Base-by-base conservation (phyloP, 2,113 vertebrate genomes). In the Stigmatopora argus region DNA sequence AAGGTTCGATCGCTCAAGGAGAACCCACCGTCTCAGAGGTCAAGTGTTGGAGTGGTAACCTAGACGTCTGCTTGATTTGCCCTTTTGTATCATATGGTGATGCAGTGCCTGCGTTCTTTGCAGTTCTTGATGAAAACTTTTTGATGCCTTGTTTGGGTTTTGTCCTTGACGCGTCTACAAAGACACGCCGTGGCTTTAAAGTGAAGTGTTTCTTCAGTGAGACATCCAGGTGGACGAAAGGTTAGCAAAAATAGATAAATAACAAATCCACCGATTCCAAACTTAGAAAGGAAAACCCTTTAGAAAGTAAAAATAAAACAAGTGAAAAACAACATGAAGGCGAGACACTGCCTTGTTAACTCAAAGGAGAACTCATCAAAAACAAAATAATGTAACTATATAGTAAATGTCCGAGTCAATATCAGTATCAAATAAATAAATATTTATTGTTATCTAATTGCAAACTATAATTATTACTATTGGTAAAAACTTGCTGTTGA, bases 91-190 rank as follows among this genome's bases (percentile, higher is more conserved):
- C 49, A 38, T 82, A 60, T 70, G 77, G 77, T 78, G 80, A 83
- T 76, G 70, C 79, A 67, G 64, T 47, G 58, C n/a, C 45, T 1
- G 3, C 2, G 21, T 67, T 45, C 60, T 62, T 31, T 59, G 52
- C 64, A 61, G 44, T 64, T 15, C 62, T 74, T 46, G 14, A 77
- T 81, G 79, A 74, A 78, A 76, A 73, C 46, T 62, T 83, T 70
- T 83, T 56, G 13, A 55, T 6, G 23, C 31, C 21, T 56, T 56
- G 53, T 56, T 56, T 73, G 85, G 66, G 70, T 79, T 72, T 80
- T 12, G 79, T 87, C 80, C 85, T 87, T 71, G 76, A 73, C 62
- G 55, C 69, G 70, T 81, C 65, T 78, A 65, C 23, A 62, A 34
- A 70, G 81, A 79, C 74, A 68, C 58, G 55, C 57, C 21, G 61